These are phyloP conservation scores for Ischnus inquisitorius DNA, from an alignment of 2,888 invertebrate species.

Conservation along the genomic window DNA sequence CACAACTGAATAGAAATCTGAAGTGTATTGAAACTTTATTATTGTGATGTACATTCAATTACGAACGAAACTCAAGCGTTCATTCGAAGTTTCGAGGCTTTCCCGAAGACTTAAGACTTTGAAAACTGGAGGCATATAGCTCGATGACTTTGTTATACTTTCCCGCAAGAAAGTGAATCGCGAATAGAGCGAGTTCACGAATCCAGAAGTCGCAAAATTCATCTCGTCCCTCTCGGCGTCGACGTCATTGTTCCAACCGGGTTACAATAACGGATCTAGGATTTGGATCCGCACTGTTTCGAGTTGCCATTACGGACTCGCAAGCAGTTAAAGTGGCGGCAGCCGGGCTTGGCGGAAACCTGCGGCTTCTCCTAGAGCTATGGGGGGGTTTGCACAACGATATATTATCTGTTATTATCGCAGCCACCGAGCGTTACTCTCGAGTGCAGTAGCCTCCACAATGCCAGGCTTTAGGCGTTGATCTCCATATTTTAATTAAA, in stretches of 20 bases:
- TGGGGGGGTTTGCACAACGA: conserved; percentile 76
- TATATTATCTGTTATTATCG: conserved; percentile 84
- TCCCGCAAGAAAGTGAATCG: not conserved
- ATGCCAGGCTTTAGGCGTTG: conserved; percentile 80
- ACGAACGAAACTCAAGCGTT: not conserved
- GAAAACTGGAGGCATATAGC: not conserved
- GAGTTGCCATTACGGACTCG: conserved; percentile 35
- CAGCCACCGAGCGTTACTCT: conserved; percentile 76
- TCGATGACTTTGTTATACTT: not conserved
- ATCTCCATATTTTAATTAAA: conserved; percentile 85
- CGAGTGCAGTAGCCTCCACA: conserved; percentile 70
- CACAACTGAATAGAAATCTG: too few species aligned
- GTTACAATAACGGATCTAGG: conserved; percentile 77
- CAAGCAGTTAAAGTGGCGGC: conserved; percentile 25
- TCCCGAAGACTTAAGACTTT: not conserved
- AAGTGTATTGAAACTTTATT: not conserved
- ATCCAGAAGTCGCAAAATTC: not conserved
- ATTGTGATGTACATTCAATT: not conserved
- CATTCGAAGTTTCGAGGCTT: too few species aligned
- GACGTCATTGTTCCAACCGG: conserved; percentile 77
- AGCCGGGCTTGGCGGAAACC: conserved; percentile 22
- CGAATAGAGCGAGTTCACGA: not conserved
- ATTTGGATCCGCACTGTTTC: conserved; percentile 82
- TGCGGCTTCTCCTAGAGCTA: conserved; percentile 23
- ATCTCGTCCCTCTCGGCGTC: conserved; percentile 22